Conservation (phyloP, 1,140 invertebrate genomes). For the Eufriesea mexicana region DNA sequence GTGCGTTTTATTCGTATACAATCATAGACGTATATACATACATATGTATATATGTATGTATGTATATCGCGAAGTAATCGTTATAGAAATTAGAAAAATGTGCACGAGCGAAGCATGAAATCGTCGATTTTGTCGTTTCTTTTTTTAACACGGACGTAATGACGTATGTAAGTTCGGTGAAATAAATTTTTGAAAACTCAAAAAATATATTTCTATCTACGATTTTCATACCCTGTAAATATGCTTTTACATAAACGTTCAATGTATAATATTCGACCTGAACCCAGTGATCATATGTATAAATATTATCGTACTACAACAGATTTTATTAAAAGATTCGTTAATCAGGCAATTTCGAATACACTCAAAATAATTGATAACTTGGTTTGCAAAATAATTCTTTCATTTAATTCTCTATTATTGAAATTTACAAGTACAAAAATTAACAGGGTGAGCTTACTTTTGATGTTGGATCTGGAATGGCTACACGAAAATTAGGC, state of each 20-base stretch:
- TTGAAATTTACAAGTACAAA: background rate
- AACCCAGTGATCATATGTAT: background rate
- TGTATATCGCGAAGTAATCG: constrained; percentile 36
- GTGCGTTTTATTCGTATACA: constrained; percentile 51
- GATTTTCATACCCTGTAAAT: background rate
- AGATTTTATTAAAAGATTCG: constrained; percentile 37
- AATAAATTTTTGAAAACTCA: constrained; percentile 55
- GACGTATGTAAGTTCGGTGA: constrained; percentile 39
- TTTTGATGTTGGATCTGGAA: background rate
- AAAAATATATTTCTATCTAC: background rate
- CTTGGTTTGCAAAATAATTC: constrained; percentile 43
- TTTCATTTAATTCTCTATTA: background rate
- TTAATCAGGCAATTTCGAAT: constrained; percentile 1
- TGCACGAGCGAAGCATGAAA: constrained; percentile 27
- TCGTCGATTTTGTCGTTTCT: constrained; percentile 32
- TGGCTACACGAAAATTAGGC: constrained; percentile 11
- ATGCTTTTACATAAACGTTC: constrained; percentile 19
- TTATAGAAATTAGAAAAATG: constrained; percentile 19
- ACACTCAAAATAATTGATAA: constrained; percentile 23
- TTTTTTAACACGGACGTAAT: constrained; percentile 54
- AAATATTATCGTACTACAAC: background rate
- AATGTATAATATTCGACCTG: background rate
- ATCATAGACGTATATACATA: constrained; percentile 37
- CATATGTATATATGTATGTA: constrained; percentile 21
- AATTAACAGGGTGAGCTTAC: background rate